Base-by-base conservation (phyloP, 1,140 invertebrate genomes). In the Drosophila insularis region DNA sequence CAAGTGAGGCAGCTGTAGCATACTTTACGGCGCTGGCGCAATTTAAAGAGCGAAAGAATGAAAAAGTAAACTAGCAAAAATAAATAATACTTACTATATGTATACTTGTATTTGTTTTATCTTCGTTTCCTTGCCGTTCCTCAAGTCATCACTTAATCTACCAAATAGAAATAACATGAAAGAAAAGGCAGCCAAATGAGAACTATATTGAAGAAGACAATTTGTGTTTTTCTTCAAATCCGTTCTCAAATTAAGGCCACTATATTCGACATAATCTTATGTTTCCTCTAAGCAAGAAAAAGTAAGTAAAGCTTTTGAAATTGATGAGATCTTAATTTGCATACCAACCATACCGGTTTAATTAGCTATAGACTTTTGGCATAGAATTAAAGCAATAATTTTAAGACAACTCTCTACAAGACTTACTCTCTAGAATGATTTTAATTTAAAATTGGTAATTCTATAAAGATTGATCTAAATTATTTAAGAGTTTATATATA, bases 121-220 rank as follows among this genome's bases (percentile, higher is more conserved):
- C 60, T 67, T 55, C 72, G 53, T 23, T 74, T 64, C 63, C 66
- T 76, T 21, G 61, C 68, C 37, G 65, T 65, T 72, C 39, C 62
- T 63, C 63, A 61, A 71, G 74, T 81, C 61, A 81, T 81, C 79
- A 78, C 80, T 81, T 81, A 78, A 81, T 81, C 70, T 60, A 79
- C 67, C 80, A 81, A 77, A 71, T 74, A 70, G 67, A 53, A 68
- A 71, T 66, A 65, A 80, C 55, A 67, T 43, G 17, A 35, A 13
- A 37, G 46, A 68, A 40, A 69, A 31, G 61, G 67, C 37, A 60
- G 35, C 43, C 37, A 67, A 68, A 69, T 56, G 27, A 61, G 8
- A n/a, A 63, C 19, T 54, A 32, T 50, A 64, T 56, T 60, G 70
- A 62, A 68, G 59, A 66, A 69, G 39, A 58, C 68, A 63, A 66